Evolutionary conservation across 37 sponge, comb jelly and placozoan genomes (phyloP).

Genomic region (Cladorhizidae sp.): DNA sequence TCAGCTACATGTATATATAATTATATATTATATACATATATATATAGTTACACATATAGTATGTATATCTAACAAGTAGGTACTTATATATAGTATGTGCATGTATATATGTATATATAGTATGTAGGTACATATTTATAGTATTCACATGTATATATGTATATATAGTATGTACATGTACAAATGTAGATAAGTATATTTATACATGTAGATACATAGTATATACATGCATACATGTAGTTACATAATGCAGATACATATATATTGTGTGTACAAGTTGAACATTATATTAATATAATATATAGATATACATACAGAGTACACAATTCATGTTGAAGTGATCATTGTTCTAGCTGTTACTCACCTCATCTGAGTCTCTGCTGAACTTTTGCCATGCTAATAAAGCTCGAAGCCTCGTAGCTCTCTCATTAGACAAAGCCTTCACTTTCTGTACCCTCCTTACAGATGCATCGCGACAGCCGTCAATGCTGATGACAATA

Average conservation of each 20-base stretch:
- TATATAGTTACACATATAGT: too few relatives aligned
- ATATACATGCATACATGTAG: neutral
- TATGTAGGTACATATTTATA: too few relatives aligned
- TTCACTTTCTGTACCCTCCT: constrained; percentile 74
- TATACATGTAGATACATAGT: neutral
- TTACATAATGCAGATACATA: neutral
- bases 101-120: too few relatives aligned
- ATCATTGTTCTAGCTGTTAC: neutral
- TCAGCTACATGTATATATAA: too few relatives aligned
- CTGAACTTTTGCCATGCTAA: constrained; percentile 84
- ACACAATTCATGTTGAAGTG: neutral
- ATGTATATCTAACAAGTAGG: too few relatives aligned
- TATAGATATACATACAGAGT: too few relatives aligned
- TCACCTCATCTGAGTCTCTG: constrained; percentile 88
- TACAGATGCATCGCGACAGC: constrained; percentile 72
- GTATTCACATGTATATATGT: too few relatives aligned
- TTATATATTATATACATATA: too few relatives aligned
- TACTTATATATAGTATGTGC: too few relatives aligned
- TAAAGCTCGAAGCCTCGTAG: constrained; percentile 60
- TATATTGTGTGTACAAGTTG: neutral
- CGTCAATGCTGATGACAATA: constrained; percentile 60
- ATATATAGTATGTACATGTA: too few relatives aligned
- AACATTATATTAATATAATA: too few relatives aligned
- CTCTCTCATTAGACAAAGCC: constrained; percentile 61
- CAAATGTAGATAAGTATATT: neutral